phyloP scores from a whole-genome alignment of 2,888 invertebrate genomes.

The Heteromyza rotundicornis region DNA sequence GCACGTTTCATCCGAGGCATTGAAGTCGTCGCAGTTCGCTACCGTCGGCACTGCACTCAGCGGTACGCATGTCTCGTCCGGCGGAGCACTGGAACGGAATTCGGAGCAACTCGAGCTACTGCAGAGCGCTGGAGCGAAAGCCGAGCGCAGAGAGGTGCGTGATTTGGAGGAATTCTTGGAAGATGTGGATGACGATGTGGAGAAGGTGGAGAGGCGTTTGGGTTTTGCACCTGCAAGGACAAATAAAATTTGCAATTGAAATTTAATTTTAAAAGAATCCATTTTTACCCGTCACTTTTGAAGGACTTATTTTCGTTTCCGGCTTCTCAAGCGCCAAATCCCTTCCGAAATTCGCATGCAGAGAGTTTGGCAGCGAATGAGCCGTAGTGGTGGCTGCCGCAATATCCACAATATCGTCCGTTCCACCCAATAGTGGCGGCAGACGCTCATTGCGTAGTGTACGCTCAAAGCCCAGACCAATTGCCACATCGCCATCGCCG shows the following conservation, averaged over 20 bases:
- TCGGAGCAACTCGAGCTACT: slow-evolving; percentile 50
- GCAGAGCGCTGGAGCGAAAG: slow-evolving; percentile 25
- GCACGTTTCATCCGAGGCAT: slow-evolving; percentile 53
- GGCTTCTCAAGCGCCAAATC: slow-evolving; percentile 34
- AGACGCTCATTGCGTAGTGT: slow-evolving; percentile 9
- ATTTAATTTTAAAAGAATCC: not conserved
- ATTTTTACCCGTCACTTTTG: slow-evolving; percentile 42
- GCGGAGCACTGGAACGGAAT: slow-evolving; percentile 49
- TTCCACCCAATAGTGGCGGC: not conserved
- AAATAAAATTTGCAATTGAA: not conserved
- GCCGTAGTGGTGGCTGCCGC: slow-evolving; percentile 26
- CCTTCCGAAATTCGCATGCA: slow-evolving; percentile 42
- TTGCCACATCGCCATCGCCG: slow-evolving; percentile 33
- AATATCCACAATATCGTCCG: not conserved
- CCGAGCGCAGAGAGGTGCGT: slow-evolving; percentile 44
- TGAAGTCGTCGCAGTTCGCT: slow-evolving; percentile 36
- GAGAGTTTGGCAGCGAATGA: slow-evolving; percentile 50
- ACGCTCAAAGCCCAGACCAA: slow-evolving; percentile 28
- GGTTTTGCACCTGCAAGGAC: slow-evolving; percentile 55
- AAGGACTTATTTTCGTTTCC: slow-evolving; percentile 22
- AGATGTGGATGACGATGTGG: slow-evolving; percentile 47
- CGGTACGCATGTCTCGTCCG: slow-evolving; percentile 32
- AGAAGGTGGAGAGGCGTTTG: slow-evolving; percentile 51
- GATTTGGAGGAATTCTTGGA: slow-evolving; percentile 48
- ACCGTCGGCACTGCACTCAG: slow-evolving; percentile 21